Base-by-base conservation (phyloP, 1,140 invertebrate genomes). In the Zaprionus camerounensis region DNA sequence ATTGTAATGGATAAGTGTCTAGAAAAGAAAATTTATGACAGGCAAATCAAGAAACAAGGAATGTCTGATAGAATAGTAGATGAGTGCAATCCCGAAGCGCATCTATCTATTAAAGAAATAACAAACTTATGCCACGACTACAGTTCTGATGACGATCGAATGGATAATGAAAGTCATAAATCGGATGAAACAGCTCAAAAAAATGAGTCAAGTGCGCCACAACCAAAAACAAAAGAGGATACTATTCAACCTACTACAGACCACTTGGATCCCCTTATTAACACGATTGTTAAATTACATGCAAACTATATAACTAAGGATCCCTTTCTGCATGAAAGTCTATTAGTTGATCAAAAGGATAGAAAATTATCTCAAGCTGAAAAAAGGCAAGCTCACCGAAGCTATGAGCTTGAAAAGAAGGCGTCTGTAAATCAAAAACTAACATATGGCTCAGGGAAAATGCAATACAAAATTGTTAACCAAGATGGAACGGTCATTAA, bases 21-120 rank as follows among this genome's bases (percentile, higher is more conserved):
- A 57, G 99, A 99, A 91, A 98, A 98, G 92, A 98, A 98, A 92
- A 99, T 99, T 76, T 99, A 99, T 91, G 98, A 99, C 92, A 93
- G 99, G 65, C 99, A 99, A 93, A 98, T 99, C 57, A 98, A 98
- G 85, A 99, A 99, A 91, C 98, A 99, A 93, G 97, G 96, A 41
- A 99, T 99, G 96, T 96, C 98, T 0, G 98, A 99, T 93, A 95
- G 99, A 24, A 98, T 99, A 3, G 98, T 99, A 0, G 99, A 99
- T 94, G 98, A 99, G 92, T 96, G 98, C 80, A 99, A 99, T 93
- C 98, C 99, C 0, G 98, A 99, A 90, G 97, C 98, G 13, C 98
- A 99, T 92, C 94, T 99, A 5, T 98, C 97, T 0, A 96, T 97
- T 87, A 98, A 98, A 93, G 98, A 99, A 91, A 97, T 99, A 13